Evolutionary conservation across 2,888 invertebrate genomes (phyloP).

Genomic region (Nysson spinosus): DNA sequence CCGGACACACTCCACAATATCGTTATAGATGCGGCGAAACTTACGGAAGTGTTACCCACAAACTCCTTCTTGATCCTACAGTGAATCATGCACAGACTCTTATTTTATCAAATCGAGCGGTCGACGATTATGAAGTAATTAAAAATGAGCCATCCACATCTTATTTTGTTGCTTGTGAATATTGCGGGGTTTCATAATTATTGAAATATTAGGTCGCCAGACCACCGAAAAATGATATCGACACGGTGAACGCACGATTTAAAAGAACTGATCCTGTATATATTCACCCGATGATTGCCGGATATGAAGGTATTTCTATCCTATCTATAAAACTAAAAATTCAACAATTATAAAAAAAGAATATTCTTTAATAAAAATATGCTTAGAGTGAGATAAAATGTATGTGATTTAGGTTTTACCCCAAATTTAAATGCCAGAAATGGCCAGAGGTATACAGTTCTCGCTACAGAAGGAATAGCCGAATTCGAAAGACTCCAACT

Average conservation of each 20-base stretch:
- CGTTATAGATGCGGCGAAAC: conserved; percentile 86
- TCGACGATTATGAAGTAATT: conserved; percentile 82
- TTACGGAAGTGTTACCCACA: conserved; percentile 84
- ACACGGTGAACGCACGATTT: conserved; percentile 82
- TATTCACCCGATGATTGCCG: conserved; percentile 86
- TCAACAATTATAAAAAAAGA: neutral
- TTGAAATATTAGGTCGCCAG: conserved; percentile 78
- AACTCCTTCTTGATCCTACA: conserved; percentile 85
- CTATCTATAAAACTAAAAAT: neutral
- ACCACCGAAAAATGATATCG: conserved; percentile 83
- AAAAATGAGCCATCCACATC: conserved; percentile 4
- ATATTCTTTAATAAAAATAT: neutral
- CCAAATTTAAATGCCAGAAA: conserved; percentile 83
- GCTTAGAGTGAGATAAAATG: neutral
- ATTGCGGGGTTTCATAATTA: neutral
- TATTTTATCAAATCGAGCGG: conserved; percentile 82
- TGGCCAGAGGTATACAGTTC: conserved; percentile 85
- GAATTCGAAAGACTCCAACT: conserved; percentile 84
- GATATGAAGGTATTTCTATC: conserved; percentile 82
- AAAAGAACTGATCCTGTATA: conserved; percentile 84
- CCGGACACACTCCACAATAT: conserved; percentile 88
- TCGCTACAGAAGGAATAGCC: conserved; percentile 85
- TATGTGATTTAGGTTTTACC: conserved; percentile 80
- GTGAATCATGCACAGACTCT: conserved; percentile 85
- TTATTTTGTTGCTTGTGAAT: too few species aligned